Base-by-base conservation (phyloP, 2,797 vertebrate genomes). In the Alcedo quadribrachys region DNA sequence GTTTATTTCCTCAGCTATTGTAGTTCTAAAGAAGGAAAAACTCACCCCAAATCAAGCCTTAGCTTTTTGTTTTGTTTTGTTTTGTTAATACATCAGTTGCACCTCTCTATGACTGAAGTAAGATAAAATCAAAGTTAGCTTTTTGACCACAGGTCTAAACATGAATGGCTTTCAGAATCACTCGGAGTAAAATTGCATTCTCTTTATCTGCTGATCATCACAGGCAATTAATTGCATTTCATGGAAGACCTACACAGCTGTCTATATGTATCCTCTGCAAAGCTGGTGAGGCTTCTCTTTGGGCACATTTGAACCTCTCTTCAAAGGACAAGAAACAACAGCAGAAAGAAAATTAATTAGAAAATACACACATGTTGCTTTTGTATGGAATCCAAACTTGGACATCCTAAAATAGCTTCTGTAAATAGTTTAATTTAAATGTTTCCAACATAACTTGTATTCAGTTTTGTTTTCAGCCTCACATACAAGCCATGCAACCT, bases 201-300 rank as follows among this genome's bases (percentile, higher is more conserved):
- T 21, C 37, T 80, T 86, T 70, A 74, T 91, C 75, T 66, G 81
- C 48, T 77, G 66, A 79, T 91, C 70, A 81, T 73, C 81, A 71
- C 46, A 63, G 76, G n/a, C 25, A 89, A 57, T 32, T 91, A 89
- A 61, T 40, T 91, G 53, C 32, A 80, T 82, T 83, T 82, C 58
- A 89, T 11, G 3, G 63, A 81, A 78, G 60, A 33, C 50, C 12
- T 2, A 3, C 30, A 63, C 77, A 93, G 63, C 54, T 86, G 67
- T 68, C 69, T 57, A 17, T 51, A 85, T 61, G 73, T 45, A 5
- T 50, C 21, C 30, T 78, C 43, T 77, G 61, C 33, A 71, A 61
- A 33, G 48, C 69, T 57, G 30, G 17, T 42, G 66, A 83, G 33
- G 48, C 32, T 86, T 84, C 77, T 76, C 74, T 88, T 68, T 55